Evolutionary conservation across 2,113 vertebrate genomes (phyloP).

Genomic region (Rhizomys pruinosus): DNA sequence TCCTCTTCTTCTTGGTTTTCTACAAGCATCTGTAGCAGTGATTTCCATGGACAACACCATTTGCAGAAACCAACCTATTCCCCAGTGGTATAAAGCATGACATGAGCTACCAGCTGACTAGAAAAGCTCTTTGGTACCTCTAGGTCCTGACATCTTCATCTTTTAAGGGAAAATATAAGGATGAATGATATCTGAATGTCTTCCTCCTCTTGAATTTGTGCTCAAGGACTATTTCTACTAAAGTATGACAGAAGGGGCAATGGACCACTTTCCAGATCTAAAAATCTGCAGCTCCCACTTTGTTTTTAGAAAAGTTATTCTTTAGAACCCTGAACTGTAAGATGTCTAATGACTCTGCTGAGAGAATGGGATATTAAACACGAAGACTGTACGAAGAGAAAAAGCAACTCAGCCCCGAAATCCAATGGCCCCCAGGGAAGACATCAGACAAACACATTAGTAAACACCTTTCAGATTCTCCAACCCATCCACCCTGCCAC

Average conservation of each 20-base stretch:
- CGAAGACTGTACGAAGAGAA: neutral
- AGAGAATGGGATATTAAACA: neutral
- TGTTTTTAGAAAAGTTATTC: neutral
- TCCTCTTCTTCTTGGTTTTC: too few relatives aligned
- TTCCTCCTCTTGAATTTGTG: neutral
- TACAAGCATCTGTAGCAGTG: neutral
- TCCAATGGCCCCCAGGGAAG: neutral
- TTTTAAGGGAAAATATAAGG: neutral
- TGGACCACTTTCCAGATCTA: neutral
- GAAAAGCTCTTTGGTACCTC: neutral
- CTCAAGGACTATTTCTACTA: neutral
- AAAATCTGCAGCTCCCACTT: slow-evolving; percentile 3
- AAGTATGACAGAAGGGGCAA: neutral
- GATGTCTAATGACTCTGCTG: neutral
- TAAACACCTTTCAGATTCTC: neutral
- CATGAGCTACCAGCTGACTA: neutral
- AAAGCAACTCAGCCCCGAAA: neutral
- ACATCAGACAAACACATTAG: neutral
- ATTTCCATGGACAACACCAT: neutral
- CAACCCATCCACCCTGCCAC: neutral
- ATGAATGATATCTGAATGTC: neutral
- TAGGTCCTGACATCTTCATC: neutral
- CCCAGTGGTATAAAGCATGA: neutral
- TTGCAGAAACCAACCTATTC: neutral
- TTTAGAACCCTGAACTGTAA: neutral